Evolutionary conservation across 2,113 vertebrate species (phyloP), one percentile per base, ranked within the genome.

Genomic region (Apteryx owenii): DNA sequence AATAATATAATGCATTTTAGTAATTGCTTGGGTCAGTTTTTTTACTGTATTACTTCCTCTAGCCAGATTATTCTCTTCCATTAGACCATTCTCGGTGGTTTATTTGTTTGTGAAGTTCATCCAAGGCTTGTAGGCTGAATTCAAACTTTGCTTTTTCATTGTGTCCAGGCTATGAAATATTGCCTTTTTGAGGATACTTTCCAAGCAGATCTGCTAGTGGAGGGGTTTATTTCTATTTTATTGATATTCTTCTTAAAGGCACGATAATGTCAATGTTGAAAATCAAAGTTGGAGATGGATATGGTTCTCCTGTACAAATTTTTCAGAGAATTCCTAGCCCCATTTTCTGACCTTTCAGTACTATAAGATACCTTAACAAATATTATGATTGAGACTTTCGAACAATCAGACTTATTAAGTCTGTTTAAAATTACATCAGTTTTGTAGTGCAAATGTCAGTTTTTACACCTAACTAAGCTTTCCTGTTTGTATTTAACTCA

Each of bases 1-100:
- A 91, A 91, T 97, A 95, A 91, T 95, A 91, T 75, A 94, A 95
- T 94, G 88, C 70, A 58, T 83, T 97, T 94, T 94, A 86, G 79
- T 94, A 96, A 96, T 95, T 91, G 79, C 51, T 86, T 86, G 76
- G 82, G 77, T 80, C 51, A 65, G 20, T 58, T 14, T 85, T 93
- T 90, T 88, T 70, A 46, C 68, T 91, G 38, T 46, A 46, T 81
- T 94, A 31, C 64, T 96, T 97, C 89, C 85, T 91, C 51, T 94
- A 69, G 84, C 76, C 89, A 85, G 50, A 80, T 70, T 80, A 81
- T 94, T 95, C 89, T 88, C 72, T 90, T 96, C 91, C 94, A 95
- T 97, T 96, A 96, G 93, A 8, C 72, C 26, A 6, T 84, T 89
- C 72, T 89, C 89, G 80, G 42, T 91, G 76, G 72, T 88, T 96